A percentile compares a stretch with the other conserved stretches of the same genome.
These are phyloP conservation scores for Hippopotamus amphibius DNA, from an alignment of 2,113 vertebrate genomes.

Conservation along the genomic window DNA sequence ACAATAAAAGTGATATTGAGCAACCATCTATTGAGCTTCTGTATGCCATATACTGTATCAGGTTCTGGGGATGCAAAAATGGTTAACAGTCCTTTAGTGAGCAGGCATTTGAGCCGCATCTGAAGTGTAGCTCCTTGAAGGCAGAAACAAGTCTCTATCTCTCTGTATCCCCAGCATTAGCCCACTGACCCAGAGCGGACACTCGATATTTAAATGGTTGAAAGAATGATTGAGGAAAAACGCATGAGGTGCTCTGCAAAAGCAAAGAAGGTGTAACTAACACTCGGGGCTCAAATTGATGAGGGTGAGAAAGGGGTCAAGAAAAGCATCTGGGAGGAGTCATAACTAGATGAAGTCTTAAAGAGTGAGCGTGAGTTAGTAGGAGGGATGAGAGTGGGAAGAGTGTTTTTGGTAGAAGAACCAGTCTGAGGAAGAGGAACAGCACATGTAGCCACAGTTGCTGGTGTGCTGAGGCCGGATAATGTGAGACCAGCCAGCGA, in stretches of 20 bases:
- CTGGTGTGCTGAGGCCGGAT: background rate
- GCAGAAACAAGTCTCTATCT: background rate
- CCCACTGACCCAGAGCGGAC: background rate
- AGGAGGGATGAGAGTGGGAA: background rate
- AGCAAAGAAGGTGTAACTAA: background rate
- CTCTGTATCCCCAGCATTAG: background rate
- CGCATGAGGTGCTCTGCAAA: background rate
- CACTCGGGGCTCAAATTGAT: background rate
- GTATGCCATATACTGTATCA: background rate
- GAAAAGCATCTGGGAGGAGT: background rate
- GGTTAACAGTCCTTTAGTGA: background rate
- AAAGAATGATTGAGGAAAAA: background rate
- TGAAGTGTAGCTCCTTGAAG: background rate
- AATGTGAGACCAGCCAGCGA: accelerated
- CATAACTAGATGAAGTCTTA: background rate
- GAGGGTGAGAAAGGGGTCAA: background rate
- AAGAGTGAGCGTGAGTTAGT: background rate
- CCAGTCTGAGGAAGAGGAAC: no score
- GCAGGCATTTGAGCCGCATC: background rate
- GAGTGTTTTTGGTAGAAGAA: background rate
- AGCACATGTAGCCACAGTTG: accelerated
- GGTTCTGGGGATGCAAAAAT: background rate
- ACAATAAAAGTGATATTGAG: background rate
- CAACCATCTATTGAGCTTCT: background rate
- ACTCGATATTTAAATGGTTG: background rate